phyloP scores from a whole-genome alignment of 2,888 invertebrate species.

The Rhagonycha lutea region DNA sequence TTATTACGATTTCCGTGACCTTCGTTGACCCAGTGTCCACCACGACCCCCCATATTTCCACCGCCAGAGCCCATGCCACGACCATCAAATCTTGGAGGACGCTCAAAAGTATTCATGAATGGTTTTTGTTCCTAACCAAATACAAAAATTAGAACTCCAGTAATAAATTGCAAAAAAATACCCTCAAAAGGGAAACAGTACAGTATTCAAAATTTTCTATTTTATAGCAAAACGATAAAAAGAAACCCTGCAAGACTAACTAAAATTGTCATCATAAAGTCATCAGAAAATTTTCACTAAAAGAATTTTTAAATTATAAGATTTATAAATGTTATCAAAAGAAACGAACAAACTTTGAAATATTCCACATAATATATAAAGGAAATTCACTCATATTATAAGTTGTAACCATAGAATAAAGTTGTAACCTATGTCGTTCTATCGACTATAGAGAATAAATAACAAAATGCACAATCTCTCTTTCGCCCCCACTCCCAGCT shows the following conservation, averaged over 20 bases:
- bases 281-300: too few relatives aligned
- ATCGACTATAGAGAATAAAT: too few relatives aligned
- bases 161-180: background rate
- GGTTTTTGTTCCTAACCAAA: slow-evolving; percentile 32
- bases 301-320: too few relatives aligned
- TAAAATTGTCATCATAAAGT: too few relatives aligned
- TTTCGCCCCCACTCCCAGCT: too few relatives aligned
- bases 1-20: slow-evolving; percentile 29
- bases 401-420: too few relatives aligned
- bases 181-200: background rate
- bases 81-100: slow-evolving; percentile 29
- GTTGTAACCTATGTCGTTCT: too few relatives aligned
- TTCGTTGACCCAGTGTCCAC: slow-evolving; percentile 39
- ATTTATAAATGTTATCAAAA: too few relatives aligned
- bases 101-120: slow-evolving; percentile 35
- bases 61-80: slow-evolving; percentile 28
- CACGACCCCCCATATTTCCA: slow-evolving; percentile 33
- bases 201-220: background rate
- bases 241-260: background rate
- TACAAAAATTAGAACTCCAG: slow-evolving; percentile 15
- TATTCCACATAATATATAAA: too few relatives aligned
- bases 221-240: background rate
- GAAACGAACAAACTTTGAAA: too few relatives aligned
- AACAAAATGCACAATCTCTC: too few relatives aligned
- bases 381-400: too few relatives aligned